A percentile compares a stretch with the other conserved stretches of the same genome.
Conservation (phyloP, 1,140 invertebrate genomes). For the Drosophila lacteicornis region DNA sequence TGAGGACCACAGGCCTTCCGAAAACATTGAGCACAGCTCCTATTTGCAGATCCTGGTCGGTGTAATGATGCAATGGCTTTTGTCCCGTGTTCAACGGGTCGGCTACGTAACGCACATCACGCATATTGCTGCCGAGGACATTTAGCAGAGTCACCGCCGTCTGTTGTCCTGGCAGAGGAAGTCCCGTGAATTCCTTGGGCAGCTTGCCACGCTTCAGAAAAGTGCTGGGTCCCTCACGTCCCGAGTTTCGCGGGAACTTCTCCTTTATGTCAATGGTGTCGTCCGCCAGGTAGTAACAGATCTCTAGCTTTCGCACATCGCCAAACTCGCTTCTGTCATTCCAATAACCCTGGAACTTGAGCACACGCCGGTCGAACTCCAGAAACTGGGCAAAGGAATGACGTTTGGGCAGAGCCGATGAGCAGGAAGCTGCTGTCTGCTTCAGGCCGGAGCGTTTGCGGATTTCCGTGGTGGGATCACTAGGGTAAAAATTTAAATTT, state of each 20-base stretch:
- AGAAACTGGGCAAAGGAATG: constrained; percentile 90
- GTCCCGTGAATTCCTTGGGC: constrained; percentile 87
- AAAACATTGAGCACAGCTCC: constrained; percentile 92
- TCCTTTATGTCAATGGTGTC: constrained; percentile 96
- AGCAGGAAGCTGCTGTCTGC: constrained; percentile 48
- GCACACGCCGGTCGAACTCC: constrained; percentile 90
- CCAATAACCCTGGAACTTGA: constrained; percentile 95
- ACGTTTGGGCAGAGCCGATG: constrained; percentile 57
- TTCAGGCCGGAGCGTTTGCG: constrained; percentile 76
- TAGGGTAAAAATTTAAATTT: neutral
- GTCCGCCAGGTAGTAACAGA: constrained; percentile 94
- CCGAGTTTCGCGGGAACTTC: constrained; percentile 89
- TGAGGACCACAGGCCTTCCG: constrained; percentile 92
- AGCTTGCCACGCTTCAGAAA: constrained; percentile 91
- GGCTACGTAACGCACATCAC: constrained; percentile 87
- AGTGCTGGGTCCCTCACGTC: constrained; percentile 89
- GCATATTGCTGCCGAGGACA: constrained; percentile 88
- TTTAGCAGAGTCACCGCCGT: constrained; percentile 89
- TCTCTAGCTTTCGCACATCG: constrained; percentile 89
- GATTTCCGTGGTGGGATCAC: constrained; percentile 86
- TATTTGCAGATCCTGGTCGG: constrained; percentile 89
- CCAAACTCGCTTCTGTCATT: constrained; percentile 92
- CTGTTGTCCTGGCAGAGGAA: constrained; percentile 87
- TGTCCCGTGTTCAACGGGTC: constrained; percentile 87
- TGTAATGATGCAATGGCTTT: constrained; percentile 87